Evolutionary conservation across 2,797 vertebrate species (phyloP), one percentile per base, ranked within the genome.

Genomic region (Enteromius fasciolatus): DNA sequence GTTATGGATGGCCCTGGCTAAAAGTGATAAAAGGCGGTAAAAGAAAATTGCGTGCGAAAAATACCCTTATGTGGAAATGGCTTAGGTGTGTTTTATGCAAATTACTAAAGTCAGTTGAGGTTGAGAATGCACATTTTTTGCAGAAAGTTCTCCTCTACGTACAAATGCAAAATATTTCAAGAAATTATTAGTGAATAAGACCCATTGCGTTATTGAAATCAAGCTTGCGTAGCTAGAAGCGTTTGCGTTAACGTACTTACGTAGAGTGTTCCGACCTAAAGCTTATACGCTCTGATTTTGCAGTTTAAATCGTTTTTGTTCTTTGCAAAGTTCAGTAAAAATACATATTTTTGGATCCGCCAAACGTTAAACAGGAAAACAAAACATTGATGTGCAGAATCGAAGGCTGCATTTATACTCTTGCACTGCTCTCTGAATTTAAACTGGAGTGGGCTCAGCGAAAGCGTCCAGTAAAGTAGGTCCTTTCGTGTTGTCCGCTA

Each of bases 401-500:
- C 67, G 66, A 86, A 85, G 57, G 76, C 70, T 78, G 68, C 57
- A 59, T 73, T 80, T 68, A 66, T n/a, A 75, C 77, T 87, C 77
- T 68, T 28, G 44, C 23, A 5, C 39, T 80, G 63, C 79, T 66
- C 20, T 68, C 41, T 69, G 23, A 70, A 86, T 83, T 78, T 97
- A 99, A 93, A 99, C 96, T 78, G 97, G 97, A 76, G 94, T 84
- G 79, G 94, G 93, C 90, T 95, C 93, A 1, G 93, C 87, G 90
- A 97, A 96, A 0, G 96, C 96, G 89, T 98, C 98, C 84, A 97
- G 94, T 92, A 98, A 94, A 61, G 97, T 93, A 18, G 97, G 93
- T 87, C 94, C 97, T 92, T 97, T 97, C 83, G 96, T 95, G 87
- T 93, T 94, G 94, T 96, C 97, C 4, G 95, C 94, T 93, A 99